phyloP scores from a whole-genome alignment of 1,140 invertebrate species.

The Catajapyx aquilonaris region DNA sequence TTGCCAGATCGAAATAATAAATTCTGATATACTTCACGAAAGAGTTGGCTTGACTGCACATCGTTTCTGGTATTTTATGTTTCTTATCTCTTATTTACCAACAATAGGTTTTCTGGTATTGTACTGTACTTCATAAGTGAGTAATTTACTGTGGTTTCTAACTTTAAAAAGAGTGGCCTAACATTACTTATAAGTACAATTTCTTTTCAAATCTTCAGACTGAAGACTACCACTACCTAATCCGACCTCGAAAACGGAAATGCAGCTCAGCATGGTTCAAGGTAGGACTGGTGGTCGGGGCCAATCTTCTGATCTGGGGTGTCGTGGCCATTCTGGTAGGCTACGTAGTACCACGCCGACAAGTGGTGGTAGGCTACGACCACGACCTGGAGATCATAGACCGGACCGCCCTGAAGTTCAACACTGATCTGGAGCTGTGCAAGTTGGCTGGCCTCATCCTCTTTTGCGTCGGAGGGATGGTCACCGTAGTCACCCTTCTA shows the following conservation, averaged over 20 bases:
- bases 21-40: too few species aligned
- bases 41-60: too few species aligned
- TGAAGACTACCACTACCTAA: slow-evolving; percentile 22
- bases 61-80: too few species aligned
- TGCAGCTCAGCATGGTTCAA: slow-evolving; percentile 23
- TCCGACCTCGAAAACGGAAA: slow-evolving; percentile 17
- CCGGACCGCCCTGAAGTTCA: slow-evolving; percentile 23
- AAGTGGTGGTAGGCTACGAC: slow-evolving; percentile 21
- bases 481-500: slow-evolving; percentile 24
- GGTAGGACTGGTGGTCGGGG: slow-evolving; percentile 23
- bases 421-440: slow-evolving; percentile 26
- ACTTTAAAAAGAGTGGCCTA: too few species aligned
- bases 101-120: too few species aligned
- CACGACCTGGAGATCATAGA: slow-evolving; percentile 25
- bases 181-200: too few species aligned
- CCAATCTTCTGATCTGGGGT: slow-evolving; percentile 24
- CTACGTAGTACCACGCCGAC: slow-evolving; percentile 25
- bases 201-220: too few species aligned
- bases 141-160: too few species aligned
- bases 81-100: too few species aligned
- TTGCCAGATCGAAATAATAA: too few species aligned
- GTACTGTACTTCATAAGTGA: too few species aligned
- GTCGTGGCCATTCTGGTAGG: slow-evolving; percentile 26
- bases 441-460: slow-evolving; percentile 27
- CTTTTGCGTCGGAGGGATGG: slow-evolving; percentile 28